Percentiles rank a stretch among this genome's conserved stretches.
phyloP scores from a whole-genome alignment of 1,140 invertebrate species.

The Dreissena rostriformis region DNA sequence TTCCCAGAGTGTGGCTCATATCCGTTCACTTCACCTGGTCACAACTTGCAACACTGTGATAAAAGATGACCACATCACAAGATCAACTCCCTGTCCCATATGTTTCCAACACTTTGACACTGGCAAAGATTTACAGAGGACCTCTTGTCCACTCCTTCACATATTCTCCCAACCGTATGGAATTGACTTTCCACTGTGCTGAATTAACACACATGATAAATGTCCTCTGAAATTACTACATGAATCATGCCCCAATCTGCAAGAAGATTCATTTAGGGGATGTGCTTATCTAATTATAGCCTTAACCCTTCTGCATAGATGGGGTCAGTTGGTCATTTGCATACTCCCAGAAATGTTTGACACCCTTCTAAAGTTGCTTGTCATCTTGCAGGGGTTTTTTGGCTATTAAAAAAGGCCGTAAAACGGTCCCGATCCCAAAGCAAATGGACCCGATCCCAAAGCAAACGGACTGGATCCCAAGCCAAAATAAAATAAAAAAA shows the following conservation, averaged over 20 bases:
- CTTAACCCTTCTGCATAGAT: not conserved
- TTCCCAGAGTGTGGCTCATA: too few species aligned
- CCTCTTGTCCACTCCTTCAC: not conserved
- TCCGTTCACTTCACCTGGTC: too few species aligned
- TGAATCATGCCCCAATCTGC: constrained; percentile 1
- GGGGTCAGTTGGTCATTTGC: not conserved
- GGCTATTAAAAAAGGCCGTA: too few species aligned
- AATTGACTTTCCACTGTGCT: not conserved
- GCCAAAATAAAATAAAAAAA: too few species aligned
- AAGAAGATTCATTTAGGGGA: not conserved
- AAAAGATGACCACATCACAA: too few species aligned
- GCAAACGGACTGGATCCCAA: too few species aligned
- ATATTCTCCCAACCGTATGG: not conserved
- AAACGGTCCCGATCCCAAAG: too few species aligned
- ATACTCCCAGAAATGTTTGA: not conserved
- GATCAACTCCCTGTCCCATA: too few species aligned
- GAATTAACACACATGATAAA: constrained; percentile 47
- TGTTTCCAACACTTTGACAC: not conserved
- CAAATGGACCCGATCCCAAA: too few species aligned
- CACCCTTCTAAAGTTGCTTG: too few species aligned
- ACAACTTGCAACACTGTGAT: too few species aligned
- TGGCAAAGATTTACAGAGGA: not conserved
- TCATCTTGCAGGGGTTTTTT: too few species aligned
- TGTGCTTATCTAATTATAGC: not conserved
- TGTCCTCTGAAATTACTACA: constrained; percentile 18